Conservation (phyloP, 2,113 vertebrate species). For the Calypte anna region DNA sequence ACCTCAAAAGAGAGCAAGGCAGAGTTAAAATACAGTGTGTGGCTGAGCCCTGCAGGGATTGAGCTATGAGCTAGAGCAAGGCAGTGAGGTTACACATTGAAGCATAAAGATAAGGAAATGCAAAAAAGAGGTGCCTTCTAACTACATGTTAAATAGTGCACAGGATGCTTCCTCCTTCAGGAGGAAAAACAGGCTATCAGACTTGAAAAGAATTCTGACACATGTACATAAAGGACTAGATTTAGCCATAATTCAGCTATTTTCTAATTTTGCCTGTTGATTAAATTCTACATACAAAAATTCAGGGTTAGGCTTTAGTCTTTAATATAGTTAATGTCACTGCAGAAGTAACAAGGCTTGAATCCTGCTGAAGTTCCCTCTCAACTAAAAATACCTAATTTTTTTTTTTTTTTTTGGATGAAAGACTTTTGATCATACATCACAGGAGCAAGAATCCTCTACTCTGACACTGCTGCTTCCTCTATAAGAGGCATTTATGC, state of each 20-base stretch:
- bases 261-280: neutral
- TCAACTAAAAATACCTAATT: neutral
- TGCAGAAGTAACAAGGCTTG: neutral
- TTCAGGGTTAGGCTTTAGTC: neutral
- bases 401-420: neutral
- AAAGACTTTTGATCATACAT: neutral
- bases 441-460: neutral
- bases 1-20: neutral
- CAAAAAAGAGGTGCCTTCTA: neutral
- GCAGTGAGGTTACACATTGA: neutral
- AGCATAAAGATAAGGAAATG: neutral
- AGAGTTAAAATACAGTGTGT: neutral
- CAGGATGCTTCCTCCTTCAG: neutral
- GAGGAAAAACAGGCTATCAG: neutral
- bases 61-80: neutral
- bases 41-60: neutral
- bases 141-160: neutral
- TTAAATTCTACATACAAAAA: neutral
- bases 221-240: neutral
- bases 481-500: neutral
- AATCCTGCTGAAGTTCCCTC: neutral
- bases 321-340: neutral
- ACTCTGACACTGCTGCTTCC: neutral
- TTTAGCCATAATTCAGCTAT: neutral
- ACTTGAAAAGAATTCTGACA: neutral